These are phyloP conservation scores for Prenolepis imparis DNA, from an alignment of 2,888 invertebrate species.

Conservation along the genomic window DNA sequence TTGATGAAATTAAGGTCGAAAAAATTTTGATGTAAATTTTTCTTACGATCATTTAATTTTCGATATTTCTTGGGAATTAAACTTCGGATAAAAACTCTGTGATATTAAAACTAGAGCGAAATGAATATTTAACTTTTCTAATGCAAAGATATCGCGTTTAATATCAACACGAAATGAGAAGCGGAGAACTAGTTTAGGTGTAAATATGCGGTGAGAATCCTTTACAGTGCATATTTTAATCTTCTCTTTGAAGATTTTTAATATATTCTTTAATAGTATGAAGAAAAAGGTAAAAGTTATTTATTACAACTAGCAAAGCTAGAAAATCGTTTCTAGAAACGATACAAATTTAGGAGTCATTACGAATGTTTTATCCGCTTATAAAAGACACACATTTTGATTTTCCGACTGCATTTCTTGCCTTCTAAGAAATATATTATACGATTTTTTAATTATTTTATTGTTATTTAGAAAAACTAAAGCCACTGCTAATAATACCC, in stretches of 20 bases:
- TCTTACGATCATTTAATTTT: slow-evolving; percentile 20
- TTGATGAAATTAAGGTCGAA: background rate
- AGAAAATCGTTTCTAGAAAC: background rate
- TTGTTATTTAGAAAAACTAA: background rate
- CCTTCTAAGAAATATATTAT: background rate
- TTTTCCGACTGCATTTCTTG: background rate
- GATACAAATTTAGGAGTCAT: background rate
- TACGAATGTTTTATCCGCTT: background rate
- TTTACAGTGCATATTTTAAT: background rate
- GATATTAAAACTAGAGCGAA: slow-evolving; percentile 17
- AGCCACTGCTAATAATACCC: background rate
- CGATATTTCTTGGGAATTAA: background rate
- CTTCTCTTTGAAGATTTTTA: background rate
- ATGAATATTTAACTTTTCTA: slow-evolving; percentile 41
- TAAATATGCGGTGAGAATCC: slow-evolving; percentile 24
- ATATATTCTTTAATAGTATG: background rate
- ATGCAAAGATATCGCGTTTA: slow-evolving; percentile 44
- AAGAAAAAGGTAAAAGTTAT: background rate
- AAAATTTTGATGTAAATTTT: background rate
- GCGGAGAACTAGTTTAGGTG: slow-evolving; percentile 21
- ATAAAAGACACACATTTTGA: background rate
- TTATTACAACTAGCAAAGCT: background rate
- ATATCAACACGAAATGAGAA: slow-evolving; percentile 37
- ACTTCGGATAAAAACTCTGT: background rate
- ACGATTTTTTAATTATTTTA: background rate